Percentiles rank a stretch among this genome's conserved stretches.
Conservation (phyloP, 2,888 invertebrate genomes). For the Heliconius ismenius region DNA sequence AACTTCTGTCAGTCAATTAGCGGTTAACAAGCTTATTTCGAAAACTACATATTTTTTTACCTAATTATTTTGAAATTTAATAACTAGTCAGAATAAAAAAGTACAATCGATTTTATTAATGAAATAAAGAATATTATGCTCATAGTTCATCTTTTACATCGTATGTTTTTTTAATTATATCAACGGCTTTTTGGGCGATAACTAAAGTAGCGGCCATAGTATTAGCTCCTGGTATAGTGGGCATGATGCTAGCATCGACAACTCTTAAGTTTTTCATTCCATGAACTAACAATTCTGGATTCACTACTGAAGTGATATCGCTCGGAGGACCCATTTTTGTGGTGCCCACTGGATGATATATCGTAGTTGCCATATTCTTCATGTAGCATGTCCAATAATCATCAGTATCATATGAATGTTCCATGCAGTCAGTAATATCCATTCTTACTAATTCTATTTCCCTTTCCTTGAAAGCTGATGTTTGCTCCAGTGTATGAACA, state of each 20-base stretch:
- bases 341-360: constrained; percentile 87
- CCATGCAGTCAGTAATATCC: constrained; percentile 59
- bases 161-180: constrained; percentile 65
- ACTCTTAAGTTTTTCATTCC: constrained; percentile 79
- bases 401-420: constrained; percentile 57
- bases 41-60: neutral
- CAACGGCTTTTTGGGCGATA: constrained; percentile 76
- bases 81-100: too few species aligned
- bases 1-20: neutral
- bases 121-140: neutral
- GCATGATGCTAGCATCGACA: constrained; percentile 79
- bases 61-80: neutral
- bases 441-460: constrained; percentile 59
- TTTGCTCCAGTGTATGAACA: constrained; percentile 61
- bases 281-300: constrained; percentile 72
- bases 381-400: constrained; percentile 83
- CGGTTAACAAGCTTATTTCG: neutral
- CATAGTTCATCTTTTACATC: constrained; percentile 54
- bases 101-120: neutral
- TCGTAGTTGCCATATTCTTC: constrained; percentile 75
- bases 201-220: constrained; percentile 80
- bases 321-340: constrained; percentile 84
- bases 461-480: constrained; percentile 61
- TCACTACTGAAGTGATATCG: constrained; percentile 77
- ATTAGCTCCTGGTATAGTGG: constrained; percentile 79